phyloP scores from a whole-genome alignment of 2,113 vertebrate genomes.

The Entosphenus tridentatus region DNA sequence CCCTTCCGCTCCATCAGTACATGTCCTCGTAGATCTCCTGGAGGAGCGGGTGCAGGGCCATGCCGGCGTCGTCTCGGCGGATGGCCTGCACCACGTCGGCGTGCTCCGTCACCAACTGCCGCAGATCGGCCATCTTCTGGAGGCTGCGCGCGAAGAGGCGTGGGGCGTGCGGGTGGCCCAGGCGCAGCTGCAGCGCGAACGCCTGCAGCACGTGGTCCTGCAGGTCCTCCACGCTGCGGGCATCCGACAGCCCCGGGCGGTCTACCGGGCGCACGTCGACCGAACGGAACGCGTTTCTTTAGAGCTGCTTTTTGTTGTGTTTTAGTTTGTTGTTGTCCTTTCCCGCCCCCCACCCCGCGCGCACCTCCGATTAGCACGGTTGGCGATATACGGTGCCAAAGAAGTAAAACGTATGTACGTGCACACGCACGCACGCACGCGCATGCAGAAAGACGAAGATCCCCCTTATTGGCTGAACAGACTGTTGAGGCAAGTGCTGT shows the following conservation, averaged over 20 bases:
- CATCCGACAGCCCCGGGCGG: slow-evolving; percentile 74
- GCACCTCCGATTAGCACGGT: too few relatives aligned
- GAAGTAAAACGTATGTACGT: too few relatives aligned
- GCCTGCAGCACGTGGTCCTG: slow-evolving; percentile 84
- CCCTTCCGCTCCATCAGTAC: slow-evolving; percentile 34
- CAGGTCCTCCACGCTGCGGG: slow-evolving; percentile 84
- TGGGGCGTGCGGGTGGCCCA: slow-evolving; percentile 70
- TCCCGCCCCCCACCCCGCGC: too few relatives aligned
- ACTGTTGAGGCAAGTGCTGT: too few relatives aligned
- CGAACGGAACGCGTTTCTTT: too few relatives aligned
- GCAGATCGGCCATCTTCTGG: slow-evolving; percentile 98
- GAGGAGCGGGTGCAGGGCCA: slow-evolving; percentile 74
- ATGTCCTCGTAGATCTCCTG: slow-evolving; percentile 97
- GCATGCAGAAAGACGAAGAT: too few relatives aligned
- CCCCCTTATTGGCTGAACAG: too few relatives aligned
- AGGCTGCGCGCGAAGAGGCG: slow-evolving; percentile 91
- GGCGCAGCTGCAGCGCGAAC: slow-evolving; percentile 77
- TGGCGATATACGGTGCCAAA: too few relatives aligned
- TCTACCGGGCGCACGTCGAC: slow-evolving; percentile 23
- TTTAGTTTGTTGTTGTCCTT: too few relatives aligned
- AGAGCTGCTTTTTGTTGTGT: too few relatives aligned
- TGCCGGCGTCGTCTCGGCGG: slow-evolving; percentile 75
- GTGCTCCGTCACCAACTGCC: slow-evolving; percentile 83
- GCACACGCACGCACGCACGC: too few relatives aligned
- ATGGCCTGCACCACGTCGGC: slow-evolving; percentile 74